These are phyloP conservation scores for Gobionotothen gibberifrons DNA, from an alignment of 2,797 vertebrate genomes.

Conservation along the genomic window DNA sequence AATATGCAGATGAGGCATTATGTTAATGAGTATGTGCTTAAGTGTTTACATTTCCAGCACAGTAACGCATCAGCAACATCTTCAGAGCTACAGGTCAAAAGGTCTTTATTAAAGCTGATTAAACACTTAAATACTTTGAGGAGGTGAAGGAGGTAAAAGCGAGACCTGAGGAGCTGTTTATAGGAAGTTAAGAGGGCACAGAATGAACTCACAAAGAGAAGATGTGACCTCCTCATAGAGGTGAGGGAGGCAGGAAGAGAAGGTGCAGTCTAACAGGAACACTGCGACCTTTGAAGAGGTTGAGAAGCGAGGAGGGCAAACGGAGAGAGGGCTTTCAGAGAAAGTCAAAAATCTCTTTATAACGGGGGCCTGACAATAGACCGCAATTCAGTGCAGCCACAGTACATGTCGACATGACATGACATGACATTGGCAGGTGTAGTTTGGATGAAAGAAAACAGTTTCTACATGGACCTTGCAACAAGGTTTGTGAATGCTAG, in stretches of 20 bases:
- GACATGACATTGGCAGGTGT: too few relatives aligned
- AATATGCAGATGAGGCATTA: too few relatives aligned
- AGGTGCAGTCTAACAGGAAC: not conserved
- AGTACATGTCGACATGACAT: too few relatives aligned
- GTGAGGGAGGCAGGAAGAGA: slow-evolving; percentile 35
- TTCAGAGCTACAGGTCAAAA: not conserved
- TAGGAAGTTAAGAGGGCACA: slow-evolving; percentile 4
- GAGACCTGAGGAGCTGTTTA: slow-evolving; percentile 15
- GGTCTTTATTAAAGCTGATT: not conserved
- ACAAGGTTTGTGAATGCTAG: too few relatives aligned
- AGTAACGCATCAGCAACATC: not conserved
- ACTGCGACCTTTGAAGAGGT: slow-evolving; percentile 18
- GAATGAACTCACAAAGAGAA: not conserved
- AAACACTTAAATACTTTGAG: not conserved
- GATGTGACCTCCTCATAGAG: slow-evolving; percentile 47
- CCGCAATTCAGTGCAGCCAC: too few relatives aligned
- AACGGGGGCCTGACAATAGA: too few relatives aligned
- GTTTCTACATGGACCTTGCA: too few relatives aligned
- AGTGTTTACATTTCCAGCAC: not conserved
- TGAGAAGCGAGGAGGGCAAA: slow-evolving; percentile 13
- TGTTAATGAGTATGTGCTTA: too few relatives aligned
- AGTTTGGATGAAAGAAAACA: too few relatives aligned
- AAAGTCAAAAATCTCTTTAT: too few relatives aligned
- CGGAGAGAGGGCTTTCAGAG: slow-evolving; percentile 8
- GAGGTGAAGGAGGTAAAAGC: slow-evolving; percentile 5